Evolutionary conservation across 2,113 vertebrate genomes (phyloP).

Genomic region (Pitta sordida): DNA sequence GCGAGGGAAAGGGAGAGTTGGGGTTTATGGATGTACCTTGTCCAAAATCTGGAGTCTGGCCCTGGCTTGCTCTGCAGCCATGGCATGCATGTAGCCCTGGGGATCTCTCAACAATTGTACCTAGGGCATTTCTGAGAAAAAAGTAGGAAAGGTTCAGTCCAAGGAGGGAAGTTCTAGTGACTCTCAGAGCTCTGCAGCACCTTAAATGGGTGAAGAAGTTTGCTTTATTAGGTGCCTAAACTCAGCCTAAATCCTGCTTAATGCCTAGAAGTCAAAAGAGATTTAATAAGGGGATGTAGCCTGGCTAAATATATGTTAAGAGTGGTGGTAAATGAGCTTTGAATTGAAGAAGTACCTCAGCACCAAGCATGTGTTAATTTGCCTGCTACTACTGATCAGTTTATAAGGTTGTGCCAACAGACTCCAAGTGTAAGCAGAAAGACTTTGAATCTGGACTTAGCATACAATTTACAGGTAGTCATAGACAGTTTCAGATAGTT

Average conservation of each 20-base stretch:
- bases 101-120: no score
- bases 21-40: background rate
- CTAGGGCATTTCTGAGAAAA: background rate
- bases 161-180: background rate
- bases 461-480: background rate
- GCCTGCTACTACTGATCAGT: background rate
- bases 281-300: background rate
- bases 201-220: background rate
- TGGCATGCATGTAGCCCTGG: background rate
- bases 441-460: background rate
- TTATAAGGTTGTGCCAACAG: background rate
- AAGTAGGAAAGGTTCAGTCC: background rate
- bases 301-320: background rate
- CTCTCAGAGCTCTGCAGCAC: background rate
- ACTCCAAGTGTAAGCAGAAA: background rate
- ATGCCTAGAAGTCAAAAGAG: background rate
- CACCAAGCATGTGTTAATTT: background rate
- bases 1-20: background rate
- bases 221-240: background rate
- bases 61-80: background rate
- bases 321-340: background rate
- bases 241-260: background rate
- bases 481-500: background rate
- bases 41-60: background rate
- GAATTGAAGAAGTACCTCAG: background rate